phyloP scores from a whole-genome alignment of 2,113 vertebrate species.

The Gobiocypris rarus region DNA sequence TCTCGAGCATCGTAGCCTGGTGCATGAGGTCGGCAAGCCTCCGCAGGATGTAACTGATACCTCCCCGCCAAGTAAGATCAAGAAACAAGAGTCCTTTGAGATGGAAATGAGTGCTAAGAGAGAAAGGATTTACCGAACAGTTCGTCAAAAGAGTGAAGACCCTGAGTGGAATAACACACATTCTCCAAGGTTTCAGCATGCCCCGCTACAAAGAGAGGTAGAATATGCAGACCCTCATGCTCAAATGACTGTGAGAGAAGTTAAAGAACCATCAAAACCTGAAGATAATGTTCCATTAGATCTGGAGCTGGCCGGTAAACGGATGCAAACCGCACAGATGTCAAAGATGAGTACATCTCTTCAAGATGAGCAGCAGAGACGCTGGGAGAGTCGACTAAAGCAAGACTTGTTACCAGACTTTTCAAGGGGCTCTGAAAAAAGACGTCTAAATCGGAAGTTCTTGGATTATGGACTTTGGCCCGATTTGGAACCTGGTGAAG shows the following conservation, averaged over 20 bases:
- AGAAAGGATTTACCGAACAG: slow-evolving; percentile 93
- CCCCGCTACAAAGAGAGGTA: slow-evolving; percentile 83
- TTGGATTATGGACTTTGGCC: slow-evolving; percentile 79
- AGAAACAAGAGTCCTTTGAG: slow-evolving; percentile 89
- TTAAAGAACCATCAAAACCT: slow-evolving; percentile 84
- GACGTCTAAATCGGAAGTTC: slow-evolving; percentile 86
- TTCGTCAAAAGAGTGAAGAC: slow-evolving; percentile 92
- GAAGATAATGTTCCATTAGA: slow-evolving; percentile 86
- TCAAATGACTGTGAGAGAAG: slow-evolving; percentile 74
- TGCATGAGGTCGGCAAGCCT: slow-evolving; percentile 96
- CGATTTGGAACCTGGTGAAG: slow-evolving; percentile 96
- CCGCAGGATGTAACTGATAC: slow-evolving; percentile 96
- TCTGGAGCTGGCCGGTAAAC: slow-evolving; percentile 82
- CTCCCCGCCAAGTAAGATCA: slow-evolving; percentile 93
- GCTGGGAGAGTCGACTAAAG: slow-evolving; percentile 88
- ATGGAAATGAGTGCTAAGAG: slow-evolving; percentile 84
- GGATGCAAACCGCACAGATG: slow-evolving; percentile 80
- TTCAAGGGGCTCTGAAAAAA: slow-evolving; percentile 84
- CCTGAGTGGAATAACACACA: slow-evolving; percentile 83
- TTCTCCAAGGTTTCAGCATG: slow-evolving; percentile 83
- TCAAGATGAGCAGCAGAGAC: slow-evolving; percentile 83
- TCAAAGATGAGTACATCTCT: slow-evolving; percentile 84
- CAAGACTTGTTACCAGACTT: slow-evolving; percentile 85
- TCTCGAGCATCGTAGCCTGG: slow-evolving; percentile 91
- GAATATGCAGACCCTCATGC: slow-evolving; percentile 78